A percentile compares a stretch with the other conserved stretches of the same genome.
Conservation (phyloP, 2,113 vertebrate genomes). For the Syngnathoides biaculeatus region DNA sequence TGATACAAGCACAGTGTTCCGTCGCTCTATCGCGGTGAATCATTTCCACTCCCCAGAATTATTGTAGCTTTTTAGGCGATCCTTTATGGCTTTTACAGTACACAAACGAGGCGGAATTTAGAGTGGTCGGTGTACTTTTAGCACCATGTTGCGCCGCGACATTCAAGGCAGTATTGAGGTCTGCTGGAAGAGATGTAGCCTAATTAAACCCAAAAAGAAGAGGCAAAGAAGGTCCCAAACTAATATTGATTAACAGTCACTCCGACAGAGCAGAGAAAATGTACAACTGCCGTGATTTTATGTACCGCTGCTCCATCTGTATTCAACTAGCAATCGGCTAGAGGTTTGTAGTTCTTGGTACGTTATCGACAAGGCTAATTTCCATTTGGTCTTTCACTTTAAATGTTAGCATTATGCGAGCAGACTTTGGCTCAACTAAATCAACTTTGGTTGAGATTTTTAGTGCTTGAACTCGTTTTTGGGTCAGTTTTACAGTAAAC, state of each 20-base stretch:
- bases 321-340: not conserved
- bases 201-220: not conserved
- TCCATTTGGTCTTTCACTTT: not conserved
- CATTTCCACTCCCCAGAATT: no score
- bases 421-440: not conserved
- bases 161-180: not conserved
- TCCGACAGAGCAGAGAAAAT: no score
- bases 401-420: no score
- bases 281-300: no score
- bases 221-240: not conserved
- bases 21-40: no score
- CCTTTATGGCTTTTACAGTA: no score
- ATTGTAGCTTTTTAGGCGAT: no score
- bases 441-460: not conserved
- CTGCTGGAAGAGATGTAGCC: not conserved
- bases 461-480: not conserved
- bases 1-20: no score
- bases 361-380: not conserved
- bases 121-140: no score
- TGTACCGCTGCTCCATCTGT: no score
- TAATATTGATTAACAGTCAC: not conserved
- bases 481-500: not conserved
- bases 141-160: not conserved
- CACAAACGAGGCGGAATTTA: no score
- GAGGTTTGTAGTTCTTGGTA: not conserved